phyloP scores from a whole-genome alignment of 2,113 vertebrate genomes.

The Cochlearius cochlearius region DNA sequence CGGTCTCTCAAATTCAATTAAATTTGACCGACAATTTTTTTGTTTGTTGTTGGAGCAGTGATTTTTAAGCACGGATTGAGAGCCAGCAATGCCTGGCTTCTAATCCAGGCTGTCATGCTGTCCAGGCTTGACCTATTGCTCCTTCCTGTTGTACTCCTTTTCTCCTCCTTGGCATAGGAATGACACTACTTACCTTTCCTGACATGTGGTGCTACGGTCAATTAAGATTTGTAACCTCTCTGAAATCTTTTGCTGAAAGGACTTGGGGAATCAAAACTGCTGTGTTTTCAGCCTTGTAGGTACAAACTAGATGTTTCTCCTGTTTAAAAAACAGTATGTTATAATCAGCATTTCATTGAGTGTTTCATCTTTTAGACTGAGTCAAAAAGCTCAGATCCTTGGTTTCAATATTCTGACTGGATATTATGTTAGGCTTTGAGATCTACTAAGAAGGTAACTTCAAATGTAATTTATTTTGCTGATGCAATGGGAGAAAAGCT shows the following conservation, averaged over 20 bases:
- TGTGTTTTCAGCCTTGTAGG: not conserved
- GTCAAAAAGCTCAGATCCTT: not conserved
- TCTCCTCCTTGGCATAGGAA: not conserved
- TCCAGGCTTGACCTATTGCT: slow-evolving; percentile 22
- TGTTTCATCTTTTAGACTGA: not conserved
- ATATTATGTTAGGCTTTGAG: not conserved
- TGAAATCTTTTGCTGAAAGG: not conserved
- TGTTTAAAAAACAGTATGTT: not conserved
- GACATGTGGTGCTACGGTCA: not conserved
- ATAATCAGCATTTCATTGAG: not conserved
- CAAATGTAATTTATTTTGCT: not conserved
- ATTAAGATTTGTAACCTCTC: not conserved
- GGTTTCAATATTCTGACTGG: not conserved
- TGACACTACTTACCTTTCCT: slow-evolving; percentile 21
- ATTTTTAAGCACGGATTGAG: not conserved
- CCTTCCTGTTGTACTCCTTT: not conserved
- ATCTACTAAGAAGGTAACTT: not conserved
- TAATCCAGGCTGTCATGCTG: slow-evolving; percentile 18
- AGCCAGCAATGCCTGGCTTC: not conserved
- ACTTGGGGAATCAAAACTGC: not conserved
- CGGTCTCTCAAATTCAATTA: not conserved
- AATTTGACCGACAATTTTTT: not conserved
- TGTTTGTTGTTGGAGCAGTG: not conserved
- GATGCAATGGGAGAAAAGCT: not conserved
- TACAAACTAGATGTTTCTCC: not conserved